Base-by-base conservation (phyloP, 2,797 vertebrate genomes). In the Loris lydekkerianus region DNA sequence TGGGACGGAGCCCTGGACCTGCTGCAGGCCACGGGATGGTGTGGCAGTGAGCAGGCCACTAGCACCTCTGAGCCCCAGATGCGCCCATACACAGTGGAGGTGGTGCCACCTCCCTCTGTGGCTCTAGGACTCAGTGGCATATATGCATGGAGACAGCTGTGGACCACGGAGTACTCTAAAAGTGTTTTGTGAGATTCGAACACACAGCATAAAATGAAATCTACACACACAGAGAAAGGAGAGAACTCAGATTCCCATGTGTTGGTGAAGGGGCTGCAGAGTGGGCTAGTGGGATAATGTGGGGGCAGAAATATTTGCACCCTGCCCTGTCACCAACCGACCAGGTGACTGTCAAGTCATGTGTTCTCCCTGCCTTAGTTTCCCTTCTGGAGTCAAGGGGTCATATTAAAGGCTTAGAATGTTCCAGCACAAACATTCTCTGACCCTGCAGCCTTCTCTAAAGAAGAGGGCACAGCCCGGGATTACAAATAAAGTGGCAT, bases 1-100 rank as follows among this genome's bases (percentile, higher is more conserved):
- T 2, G 65, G 20, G 34, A 56, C 17, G 31, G 31, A 23, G 31
- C 23, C 5, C 23, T 0, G 13, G 58, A 18, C 21, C 82, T 0
- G 7, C 23, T 0, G 8, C 1, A 1, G 34, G n/a, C 60, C 77
- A 25, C 0, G 1, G 31, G 43, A 70, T 0, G 0, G 20, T 29
- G 15, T 31, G 67, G 78, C 1, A 8, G n/a, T 18, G 34, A 46
- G 18, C 27, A 7, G 34, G 61, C 1, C 67, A 37, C 46, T 56
- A 25, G 4, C 15, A 13, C 60, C 14, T 25, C 65, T 65, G 43
- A 73, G 46, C 2, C 53, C 10, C 13, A 5, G 31, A 10, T 75
- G 20, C 58, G 11, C 70, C 7, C 29, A 10, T 25, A 23, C 20
- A 29, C 25, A 56, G 29, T 15, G 20, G n/a, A 20, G 27, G 21